Conservation (phyloP, 2,888 invertebrate species). For the Ctena decussata region DNA sequence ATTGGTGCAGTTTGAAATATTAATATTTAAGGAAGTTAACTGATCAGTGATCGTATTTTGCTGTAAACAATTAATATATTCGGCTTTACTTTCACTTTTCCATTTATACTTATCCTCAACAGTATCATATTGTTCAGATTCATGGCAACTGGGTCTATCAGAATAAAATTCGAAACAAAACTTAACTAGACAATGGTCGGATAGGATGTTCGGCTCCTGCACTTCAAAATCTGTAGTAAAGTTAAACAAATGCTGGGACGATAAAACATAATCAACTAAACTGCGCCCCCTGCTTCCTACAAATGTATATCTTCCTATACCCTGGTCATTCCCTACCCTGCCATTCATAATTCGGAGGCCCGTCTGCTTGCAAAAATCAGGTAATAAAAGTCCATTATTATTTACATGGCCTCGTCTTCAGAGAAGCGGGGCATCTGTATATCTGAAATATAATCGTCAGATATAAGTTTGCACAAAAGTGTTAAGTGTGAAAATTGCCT, state of each 20-base stretch:
- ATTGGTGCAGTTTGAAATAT: background rate
- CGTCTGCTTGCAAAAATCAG: too few species aligned
- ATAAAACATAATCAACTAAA: conserved; percentile 10
- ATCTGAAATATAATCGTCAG: background rate
- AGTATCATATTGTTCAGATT: background rate
- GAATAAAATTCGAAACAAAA: background rate
- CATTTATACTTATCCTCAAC: background rate
- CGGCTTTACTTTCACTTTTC: background rate
- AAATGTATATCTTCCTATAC: background rate
- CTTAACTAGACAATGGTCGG: background rate
- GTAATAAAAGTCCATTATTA: background rate
- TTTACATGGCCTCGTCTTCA: background rate
- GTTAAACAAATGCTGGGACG: background rate
- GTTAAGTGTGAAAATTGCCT: too few species aligned
- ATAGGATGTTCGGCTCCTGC: background rate
- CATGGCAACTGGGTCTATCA: background rate
- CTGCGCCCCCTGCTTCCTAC: background rate
- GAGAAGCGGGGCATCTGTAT: background rate
- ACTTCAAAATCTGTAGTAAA: background rate
- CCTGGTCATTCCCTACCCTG: background rate
- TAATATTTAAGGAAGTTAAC: background rate
- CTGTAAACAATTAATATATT: background rate
- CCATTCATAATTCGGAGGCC: background rate
- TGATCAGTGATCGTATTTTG: background rate
- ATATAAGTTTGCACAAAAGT: too few species aligned